Evolutionary conservation across 2,113 vertebrate species (phyloP).

Genomic region (Anser brachyrhynchus): DNA sequence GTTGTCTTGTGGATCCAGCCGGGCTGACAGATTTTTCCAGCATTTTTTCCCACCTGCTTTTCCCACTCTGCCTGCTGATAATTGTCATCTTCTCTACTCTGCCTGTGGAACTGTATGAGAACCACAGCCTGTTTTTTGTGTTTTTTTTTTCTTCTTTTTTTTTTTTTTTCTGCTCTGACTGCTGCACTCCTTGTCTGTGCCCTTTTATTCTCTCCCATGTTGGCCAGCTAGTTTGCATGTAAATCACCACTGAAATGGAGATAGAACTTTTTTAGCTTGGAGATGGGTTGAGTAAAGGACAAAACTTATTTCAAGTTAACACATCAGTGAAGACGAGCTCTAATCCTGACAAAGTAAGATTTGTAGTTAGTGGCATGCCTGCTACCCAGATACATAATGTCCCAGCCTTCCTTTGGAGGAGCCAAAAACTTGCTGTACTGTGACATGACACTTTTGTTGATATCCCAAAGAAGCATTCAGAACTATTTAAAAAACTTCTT

Average conservation of each 20-base stretch:
- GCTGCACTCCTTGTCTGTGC: not conserved
- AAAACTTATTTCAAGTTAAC: not conserved
- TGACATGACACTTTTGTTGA: not conserved
- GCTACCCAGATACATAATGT: not conserved
- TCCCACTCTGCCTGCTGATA: not conserved
- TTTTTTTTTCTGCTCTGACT: not conserved
- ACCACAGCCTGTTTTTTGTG: not conserved
- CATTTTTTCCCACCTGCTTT: not conserved
- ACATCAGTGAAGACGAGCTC: not conserved
- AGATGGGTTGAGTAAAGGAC: not conserved
- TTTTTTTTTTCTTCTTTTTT: too few species aligned
- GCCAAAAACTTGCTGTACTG: not conserved
- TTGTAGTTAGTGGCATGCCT: not conserved
- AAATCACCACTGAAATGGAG: not conserved
- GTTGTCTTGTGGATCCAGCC: not conserved
- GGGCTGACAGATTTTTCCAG: fast-evolving
- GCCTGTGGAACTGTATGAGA: fast-evolving
- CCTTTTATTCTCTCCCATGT: not conserved
- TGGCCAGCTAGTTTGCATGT: not conserved
- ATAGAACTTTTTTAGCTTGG: not conserved
- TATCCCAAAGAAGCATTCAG: not conserved
- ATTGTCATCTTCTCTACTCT: not conserved
- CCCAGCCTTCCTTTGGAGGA: not conserved
- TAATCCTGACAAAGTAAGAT: not conserved
- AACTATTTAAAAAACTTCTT: not conserved